Percentiles rank a stretch among this genome's conserved stretches.
Conservation (phyloP, 1,140 invertebrate genomes). For the Zaprionus africanus region DNA sequence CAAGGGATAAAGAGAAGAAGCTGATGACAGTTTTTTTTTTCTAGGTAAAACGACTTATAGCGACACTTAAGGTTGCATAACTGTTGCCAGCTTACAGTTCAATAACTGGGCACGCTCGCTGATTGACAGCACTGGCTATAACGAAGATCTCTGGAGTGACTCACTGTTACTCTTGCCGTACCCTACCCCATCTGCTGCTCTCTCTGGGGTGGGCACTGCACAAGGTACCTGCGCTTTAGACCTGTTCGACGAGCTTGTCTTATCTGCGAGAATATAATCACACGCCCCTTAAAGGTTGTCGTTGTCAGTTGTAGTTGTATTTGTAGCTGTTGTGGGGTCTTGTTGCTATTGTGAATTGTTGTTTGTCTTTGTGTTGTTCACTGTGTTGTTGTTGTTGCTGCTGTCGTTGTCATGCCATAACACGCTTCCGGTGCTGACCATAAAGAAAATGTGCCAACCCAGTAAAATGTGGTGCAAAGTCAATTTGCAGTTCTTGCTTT, state of each 20-base stretch:
- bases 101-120: not conserved
- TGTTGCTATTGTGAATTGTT: conserved; percentile 5
- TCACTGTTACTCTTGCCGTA: not conserved
- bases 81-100: not conserved
- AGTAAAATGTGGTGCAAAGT: conserved; percentile 36
- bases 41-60: not conserved
- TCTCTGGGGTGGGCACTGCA: not conserved
- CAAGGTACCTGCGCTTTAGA: not conserved
- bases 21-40: not conserved
- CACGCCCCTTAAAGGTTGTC: conserved; percentile 15
- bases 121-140: not conserved
- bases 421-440: conserved; percentile 47
- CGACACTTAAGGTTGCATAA: conserved; percentile 1
- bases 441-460: conserved; percentile 17
- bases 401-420: conserved; percentile 18
- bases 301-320: not conserved
- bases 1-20: conserved; percentile 39
- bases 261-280: conserved; percentile 4
- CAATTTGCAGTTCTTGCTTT: conserved; percentile 59
- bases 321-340: conserved; percentile 1
- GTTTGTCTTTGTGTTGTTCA: not conserved
- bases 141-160: not conserved
- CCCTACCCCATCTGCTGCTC: conserved; percentile 1
- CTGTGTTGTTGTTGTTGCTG: not conserved
- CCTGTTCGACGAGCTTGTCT: not conserved